Evolutionary conservation across 2,113 vertebrate genomes (phyloP).

Genomic region (Mugil cephalus): DNA sequence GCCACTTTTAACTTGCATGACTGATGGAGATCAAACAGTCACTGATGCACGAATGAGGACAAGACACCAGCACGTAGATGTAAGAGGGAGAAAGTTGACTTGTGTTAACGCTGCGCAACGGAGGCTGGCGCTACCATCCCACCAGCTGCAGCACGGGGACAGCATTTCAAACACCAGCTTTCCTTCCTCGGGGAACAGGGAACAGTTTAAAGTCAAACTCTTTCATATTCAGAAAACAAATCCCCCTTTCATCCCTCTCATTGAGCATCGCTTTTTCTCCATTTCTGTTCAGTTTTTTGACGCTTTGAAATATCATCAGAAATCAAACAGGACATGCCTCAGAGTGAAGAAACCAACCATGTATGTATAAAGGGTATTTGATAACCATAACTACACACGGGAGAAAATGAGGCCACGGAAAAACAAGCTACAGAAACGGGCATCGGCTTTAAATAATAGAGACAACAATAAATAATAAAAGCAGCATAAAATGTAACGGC

Average conservation of each 20-base stretch:
- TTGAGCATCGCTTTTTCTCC: not conserved
- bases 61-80: constrained; percentile 54
- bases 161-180: constrained; percentile 50
- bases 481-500: not conserved
- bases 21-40: constrained; percentile 71
- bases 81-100: constrained; percentile 42
- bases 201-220: constrained; percentile 34
- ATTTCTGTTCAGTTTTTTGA: constrained; percentile 20
- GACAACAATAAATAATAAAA: constrained; percentile 19
- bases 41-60: constrained; percentile 73
- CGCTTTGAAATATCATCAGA: constrained; percentile 4
- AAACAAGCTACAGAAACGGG: not conserved
- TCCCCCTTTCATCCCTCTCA: constrained; percentile 23
- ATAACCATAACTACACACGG: constrained; percentile 14
- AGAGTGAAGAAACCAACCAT: not conserved
- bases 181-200: constrained; percentile 17
- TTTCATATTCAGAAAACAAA: constrained; percentile 47
- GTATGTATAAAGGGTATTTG: not conserved
- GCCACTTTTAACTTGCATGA: constrained; percentile 63
- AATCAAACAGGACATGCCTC: not conserved
- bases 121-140: constrained; percentile 16
- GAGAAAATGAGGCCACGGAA: not conserved
- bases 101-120: constrained; percentile 18
- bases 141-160: constrained; percentile 21
- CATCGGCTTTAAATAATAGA: constrained; percentile 33